Conservation (phyloP, 2,888 invertebrate genomes). For the Eupithecia vulgata region DNA sequence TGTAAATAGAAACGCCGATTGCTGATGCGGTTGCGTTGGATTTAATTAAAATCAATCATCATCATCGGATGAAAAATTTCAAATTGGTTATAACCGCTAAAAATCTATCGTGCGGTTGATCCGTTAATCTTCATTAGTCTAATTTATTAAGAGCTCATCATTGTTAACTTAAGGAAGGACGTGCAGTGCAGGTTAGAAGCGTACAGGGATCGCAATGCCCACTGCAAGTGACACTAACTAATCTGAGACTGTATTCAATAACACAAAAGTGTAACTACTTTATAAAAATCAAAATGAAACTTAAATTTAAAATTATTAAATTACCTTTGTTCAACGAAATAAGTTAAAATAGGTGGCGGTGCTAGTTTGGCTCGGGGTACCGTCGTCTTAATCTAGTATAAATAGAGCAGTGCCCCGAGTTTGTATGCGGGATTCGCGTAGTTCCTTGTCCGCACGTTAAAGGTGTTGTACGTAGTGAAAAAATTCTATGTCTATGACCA, state of each 20-base stretch:
- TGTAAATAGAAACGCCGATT: not conserved
- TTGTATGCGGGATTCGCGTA: too few species aligned
- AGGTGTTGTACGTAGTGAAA: too few species aligned
- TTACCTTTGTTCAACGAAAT: too few species aligned
- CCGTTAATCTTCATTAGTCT: slow-evolving; percentile 2
- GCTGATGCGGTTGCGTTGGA: not conserved
- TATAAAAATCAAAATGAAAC: not conserved
- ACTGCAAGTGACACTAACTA: too few species aligned
- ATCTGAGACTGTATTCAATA: too few species aligned
- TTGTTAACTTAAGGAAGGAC: not conserved
- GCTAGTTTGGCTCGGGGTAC: too few species aligned
- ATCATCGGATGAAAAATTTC: not conserved
- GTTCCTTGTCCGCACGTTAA: too few species aligned
- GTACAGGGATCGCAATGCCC: not conserved
- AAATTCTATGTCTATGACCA: too few species aligned
- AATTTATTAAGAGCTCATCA: slow-evolving; percentile 2
- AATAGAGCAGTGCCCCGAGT: not conserved
- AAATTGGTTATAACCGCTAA: not conserved
- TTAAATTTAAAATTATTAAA: too few species aligned
- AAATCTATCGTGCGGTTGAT: not conserved
- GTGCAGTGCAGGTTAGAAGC: not conserved
- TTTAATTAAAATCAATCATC: not conserved
- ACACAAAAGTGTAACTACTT: not conserved
- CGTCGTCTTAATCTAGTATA: too few species aligned
- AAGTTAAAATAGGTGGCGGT: too few species aligned